phyloP scores from a whole-genome alignment of 2,888 invertebrate genomes.

The Apotomis capreana region DNA sequence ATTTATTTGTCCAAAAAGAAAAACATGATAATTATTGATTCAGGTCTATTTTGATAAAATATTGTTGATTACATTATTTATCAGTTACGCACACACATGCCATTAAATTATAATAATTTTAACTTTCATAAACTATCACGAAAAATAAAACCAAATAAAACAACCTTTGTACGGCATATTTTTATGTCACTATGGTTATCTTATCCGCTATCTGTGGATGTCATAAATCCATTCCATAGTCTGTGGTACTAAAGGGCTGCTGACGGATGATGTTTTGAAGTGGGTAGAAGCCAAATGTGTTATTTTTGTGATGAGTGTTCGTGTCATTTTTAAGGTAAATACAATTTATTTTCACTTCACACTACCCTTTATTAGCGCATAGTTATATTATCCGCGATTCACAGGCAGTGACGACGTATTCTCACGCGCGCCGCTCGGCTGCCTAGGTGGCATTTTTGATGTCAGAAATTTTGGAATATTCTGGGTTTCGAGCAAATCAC shows the following conservation, averaged over 20 bases:
- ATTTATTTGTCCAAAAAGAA: no score
- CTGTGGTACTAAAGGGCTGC: conserved; percentile 48
- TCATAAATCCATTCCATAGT: conserved; percentile 37
- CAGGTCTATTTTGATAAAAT: no score
- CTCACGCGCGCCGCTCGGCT: conserved; percentile 48
- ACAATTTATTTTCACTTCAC: conserved; percentile 11
- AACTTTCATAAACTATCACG: neutral
- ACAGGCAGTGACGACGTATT: neutral
- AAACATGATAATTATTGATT: no score
- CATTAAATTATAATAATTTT: neutral
- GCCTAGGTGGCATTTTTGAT: conserved; percentile 79
- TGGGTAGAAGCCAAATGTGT: conserved; percentile 75
- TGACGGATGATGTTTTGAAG: conserved; percentile 82
- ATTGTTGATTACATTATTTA: no score
- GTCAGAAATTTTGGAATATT: conserved; percentile 63
- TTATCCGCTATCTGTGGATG: conserved; percentile 27
- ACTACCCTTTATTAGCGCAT: conserved; percentile 21
- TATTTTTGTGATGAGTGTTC: conserved; percentile 82
- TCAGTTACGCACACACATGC: no score
- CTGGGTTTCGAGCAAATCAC: conserved; percentile 41
- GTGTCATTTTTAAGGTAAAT: conserved; percentile 78
- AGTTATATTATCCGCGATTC: neutral
- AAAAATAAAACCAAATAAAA: neutral
- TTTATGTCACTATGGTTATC: conserved; percentile 11
- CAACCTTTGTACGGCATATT: no score